phyloP scores from a whole-genome alignment of 2,113 vertebrate genomes.

The Apistogramma diplotaenia region DNA sequence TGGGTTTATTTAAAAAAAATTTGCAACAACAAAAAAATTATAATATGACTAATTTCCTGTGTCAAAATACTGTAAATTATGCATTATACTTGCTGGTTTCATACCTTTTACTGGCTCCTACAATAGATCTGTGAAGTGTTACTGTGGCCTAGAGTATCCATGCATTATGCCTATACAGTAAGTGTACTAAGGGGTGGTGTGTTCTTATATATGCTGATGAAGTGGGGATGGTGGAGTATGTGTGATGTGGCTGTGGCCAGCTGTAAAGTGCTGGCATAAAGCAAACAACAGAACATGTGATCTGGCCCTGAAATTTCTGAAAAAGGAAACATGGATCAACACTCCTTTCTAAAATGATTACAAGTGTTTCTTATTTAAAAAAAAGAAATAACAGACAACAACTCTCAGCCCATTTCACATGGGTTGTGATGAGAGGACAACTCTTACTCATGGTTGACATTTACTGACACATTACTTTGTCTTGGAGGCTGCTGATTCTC shows the following conservation, averaged over 20 bases:
- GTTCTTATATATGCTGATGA: not conserved
- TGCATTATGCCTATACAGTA: not conserved
- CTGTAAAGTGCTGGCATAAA: not conserved
- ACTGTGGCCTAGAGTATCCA: not conserved
- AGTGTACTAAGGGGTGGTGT: not conserved
- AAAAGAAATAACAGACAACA: not conserved
- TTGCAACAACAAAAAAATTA: not conserved
- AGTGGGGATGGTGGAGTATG: not conserved
- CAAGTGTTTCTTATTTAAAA: not conserved
- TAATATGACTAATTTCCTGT: rapidly evolving
- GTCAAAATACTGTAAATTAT: not conserved
- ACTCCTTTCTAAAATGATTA: not conserved
- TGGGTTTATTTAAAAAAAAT: not conserved
- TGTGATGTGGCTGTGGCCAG: not conserved
- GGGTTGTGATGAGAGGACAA: not conserved
- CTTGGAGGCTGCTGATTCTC: not conserved
- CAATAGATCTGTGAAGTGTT: not conserved
- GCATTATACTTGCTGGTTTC: not conserved
- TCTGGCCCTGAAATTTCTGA: conserved; percentile 40
- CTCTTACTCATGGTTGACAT: conserved; percentile 41
- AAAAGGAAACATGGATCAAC: conserved; percentile 31
- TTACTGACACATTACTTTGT: conserved; percentile 10
- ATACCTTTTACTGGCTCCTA: not conserved
- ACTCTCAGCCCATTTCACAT: not conserved
- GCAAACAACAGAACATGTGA: conserved; percentile 33